A percentile compares a stretch with the other conserved stretches of the same genome.
These are phyloP conservation scores for Eolophus roseicapilla DNA, from an alignment of 2,113 vertebrate species.

Conservation along the genomic window DNA sequence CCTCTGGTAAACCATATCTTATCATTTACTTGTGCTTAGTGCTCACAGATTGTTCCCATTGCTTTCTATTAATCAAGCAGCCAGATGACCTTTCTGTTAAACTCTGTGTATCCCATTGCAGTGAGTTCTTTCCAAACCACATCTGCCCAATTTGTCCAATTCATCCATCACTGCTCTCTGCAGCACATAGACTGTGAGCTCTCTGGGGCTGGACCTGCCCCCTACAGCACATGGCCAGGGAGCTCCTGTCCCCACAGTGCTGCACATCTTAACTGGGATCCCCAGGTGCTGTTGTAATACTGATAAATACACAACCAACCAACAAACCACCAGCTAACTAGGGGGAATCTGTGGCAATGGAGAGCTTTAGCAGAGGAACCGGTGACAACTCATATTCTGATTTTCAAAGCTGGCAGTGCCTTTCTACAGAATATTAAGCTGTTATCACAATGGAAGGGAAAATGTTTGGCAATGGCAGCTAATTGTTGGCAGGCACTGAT, in stretches of 20 bases:
- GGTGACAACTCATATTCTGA: background rate
- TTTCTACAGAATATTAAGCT: background rate
- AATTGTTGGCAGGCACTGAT: background rate
- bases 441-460: background rate
- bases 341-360: background rate
- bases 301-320: background rate
- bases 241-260: background rate
- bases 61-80: background rate
- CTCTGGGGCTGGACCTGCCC: background rate
- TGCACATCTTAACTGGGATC: background rate
- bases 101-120: background rate
- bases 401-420: background rate
- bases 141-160: background rate
- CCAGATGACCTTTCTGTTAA: background rate
- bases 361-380: background rate
- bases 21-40: background rate
- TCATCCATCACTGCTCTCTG: background rate
- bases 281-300: background rate
- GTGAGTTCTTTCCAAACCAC: background rate
- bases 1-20: background rate
- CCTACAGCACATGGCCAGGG: background rate
- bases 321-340: background rate
- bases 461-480: background rate
- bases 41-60: background rate
- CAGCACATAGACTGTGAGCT: background rate